phyloP scores from a whole-genome alignment of 2,797 vertebrate genomes.

The Ctenopoma kingsleyae region DNA sequence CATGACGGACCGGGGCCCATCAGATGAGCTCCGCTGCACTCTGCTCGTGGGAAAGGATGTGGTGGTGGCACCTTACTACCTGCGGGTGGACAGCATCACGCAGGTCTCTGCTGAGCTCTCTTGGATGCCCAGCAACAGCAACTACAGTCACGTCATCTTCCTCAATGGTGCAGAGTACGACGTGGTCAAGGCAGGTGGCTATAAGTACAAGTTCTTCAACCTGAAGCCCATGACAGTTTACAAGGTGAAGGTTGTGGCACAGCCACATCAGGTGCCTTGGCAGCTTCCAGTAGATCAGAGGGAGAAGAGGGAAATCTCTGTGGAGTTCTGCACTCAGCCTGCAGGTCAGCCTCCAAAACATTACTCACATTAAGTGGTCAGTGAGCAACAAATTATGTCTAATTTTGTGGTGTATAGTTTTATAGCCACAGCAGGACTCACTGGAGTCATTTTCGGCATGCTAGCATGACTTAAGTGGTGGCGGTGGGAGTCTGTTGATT shows the following conservation, averaged over 20 bases:
- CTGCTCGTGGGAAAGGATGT: constrained; percentile 96
- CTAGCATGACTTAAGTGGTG: constrained; percentile 2
- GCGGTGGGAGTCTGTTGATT: background rate
- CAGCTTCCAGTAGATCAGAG: constrained; percentile 95
- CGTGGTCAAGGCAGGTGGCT: constrained; percentile 91
- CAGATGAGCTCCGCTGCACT: constrained; percentile 94
- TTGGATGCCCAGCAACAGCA: constrained; percentile 98
- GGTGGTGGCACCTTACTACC: constrained; percentile 93
- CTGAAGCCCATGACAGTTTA: constrained; percentile 93
- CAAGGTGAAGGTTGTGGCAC: constrained; percentile 94
- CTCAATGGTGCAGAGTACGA: constrained; percentile 95
- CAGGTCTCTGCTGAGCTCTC: constrained; percentile 93
- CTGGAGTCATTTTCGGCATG: constrained; percentile 3
- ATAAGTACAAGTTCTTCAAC: constrained; percentile 94
- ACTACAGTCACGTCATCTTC: constrained; percentile 97
- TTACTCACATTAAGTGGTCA: constrained; percentile 14
- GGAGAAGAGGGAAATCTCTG: constrained; percentile 93
- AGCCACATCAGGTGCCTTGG: constrained; percentile 99
- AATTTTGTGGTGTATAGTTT: background rate
- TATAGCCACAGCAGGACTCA: background rate
- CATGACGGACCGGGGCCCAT: constrained; percentile 90
- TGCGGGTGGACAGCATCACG: constrained; percentile 91
- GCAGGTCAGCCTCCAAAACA: constrained; percentile 86
- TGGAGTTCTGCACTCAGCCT: constrained; percentile 95
- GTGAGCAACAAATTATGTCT: constrained; percentile 2